Evolutionary conservation across 1,140 invertebrate genomes (phyloP).

Genomic region (Patella vulgata): DNA sequence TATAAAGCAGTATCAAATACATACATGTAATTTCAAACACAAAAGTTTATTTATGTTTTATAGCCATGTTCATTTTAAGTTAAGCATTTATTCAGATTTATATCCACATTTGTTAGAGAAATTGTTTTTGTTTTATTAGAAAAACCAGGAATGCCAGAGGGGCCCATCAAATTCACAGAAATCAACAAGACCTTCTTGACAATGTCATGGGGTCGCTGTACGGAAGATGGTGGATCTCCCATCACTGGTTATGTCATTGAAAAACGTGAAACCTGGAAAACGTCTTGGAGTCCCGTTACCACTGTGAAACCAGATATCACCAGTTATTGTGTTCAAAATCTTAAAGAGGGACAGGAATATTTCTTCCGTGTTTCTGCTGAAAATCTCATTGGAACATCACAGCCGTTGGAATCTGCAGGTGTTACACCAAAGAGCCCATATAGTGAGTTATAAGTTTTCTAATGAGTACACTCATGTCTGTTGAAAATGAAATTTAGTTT

Average conservation of each 20-base stretch:
- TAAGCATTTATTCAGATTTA: too few relatives aligned
- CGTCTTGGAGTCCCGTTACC: constrained; percentile 45
- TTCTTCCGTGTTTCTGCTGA: constrained; percentile 95
- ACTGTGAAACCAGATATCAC: constrained; percentile 40
- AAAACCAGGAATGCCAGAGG: constrained; percentile 75
- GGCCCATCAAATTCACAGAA: constrained; percentile 58
- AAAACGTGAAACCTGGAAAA: constrained; percentile 73
- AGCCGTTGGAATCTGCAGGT: constrained; percentile 84
- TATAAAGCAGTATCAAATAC: too few relatives aligned
- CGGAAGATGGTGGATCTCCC: constrained; percentile 87
- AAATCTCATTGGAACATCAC: constrained; percentile 95
- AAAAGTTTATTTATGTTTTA: too few relatives aligned
- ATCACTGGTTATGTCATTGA: constrained; percentile 95
- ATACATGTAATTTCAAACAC: too few relatives aligned
- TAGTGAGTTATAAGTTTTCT: too few relatives aligned
- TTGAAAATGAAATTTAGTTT: background rate
- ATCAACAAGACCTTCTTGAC: constrained; percentile 65
- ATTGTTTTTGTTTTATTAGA: too few relatives aligned
- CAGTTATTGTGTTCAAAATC: constrained; percentile 50
- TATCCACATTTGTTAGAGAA: too few relatives aligned
- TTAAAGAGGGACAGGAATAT: constrained; percentile 92
- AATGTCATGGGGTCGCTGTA: constrained; percentile 74
- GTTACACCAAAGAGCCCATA: constrained; percentile 73
- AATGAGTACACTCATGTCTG: too few relatives aligned
- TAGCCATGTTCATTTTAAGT: too few relatives aligned